Percentiles rank a stretch among this genome's conserved stretches.
Conservation (phyloP, 1,140 invertebrate species). For the Microplitis mediator region DNA sequence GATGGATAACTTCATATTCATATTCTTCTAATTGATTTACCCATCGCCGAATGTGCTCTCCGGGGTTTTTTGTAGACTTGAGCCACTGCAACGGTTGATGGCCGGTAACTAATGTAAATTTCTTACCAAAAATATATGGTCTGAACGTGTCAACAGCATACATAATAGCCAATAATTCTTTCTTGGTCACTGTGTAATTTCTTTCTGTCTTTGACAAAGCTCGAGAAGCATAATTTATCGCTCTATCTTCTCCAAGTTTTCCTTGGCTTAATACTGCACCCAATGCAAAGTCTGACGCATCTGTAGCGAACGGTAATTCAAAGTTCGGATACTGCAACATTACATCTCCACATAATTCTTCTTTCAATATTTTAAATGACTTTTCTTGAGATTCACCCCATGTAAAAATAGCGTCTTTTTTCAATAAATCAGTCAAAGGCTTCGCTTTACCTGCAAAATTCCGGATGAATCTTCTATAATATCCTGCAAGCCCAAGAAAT, state of each 20-base stretch:
- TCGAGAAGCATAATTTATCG: slow-evolving; percentile 39
- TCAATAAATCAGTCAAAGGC: neutral
- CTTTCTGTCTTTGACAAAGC: no score
- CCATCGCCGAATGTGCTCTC: slow-evolving; percentile 59
- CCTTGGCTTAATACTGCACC: slow-evolving; percentile 35
- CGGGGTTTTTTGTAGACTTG: no score
- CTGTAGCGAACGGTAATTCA: slow-evolving; percentile 34
- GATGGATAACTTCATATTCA: no score
- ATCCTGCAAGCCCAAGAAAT: slow-evolving; percentile 2
- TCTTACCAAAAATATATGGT: slow-evolving; percentile 50
- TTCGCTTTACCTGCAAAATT: slow-evolving; percentile 7
- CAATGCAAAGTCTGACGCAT: slow-evolving; percentile 31
- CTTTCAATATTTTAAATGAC: neutral
- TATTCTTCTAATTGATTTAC: slow-evolving; percentile 49
- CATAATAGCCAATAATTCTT: slow-evolving; percentile 46
- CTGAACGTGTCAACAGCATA: slow-evolving; percentile 55
- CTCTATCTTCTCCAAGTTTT: slow-evolving; percentile 29
- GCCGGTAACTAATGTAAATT: no score
- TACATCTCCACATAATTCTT: slow-evolving; percentile 25
- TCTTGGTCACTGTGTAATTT: slow-evolving; percentile 38
- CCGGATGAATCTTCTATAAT: slow-evolving; percentile 11
- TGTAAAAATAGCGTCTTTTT: neutral
- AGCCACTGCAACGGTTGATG: no score
- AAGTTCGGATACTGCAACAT: slow-evolving; percentile 39
- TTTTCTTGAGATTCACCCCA: neutral